Evolutionary conservation across 2,797 vertebrate genomes (phyloP), one percentile per base, ranked within the genome.

Genomic region (Poeciliopsis gracilis): DNA sequence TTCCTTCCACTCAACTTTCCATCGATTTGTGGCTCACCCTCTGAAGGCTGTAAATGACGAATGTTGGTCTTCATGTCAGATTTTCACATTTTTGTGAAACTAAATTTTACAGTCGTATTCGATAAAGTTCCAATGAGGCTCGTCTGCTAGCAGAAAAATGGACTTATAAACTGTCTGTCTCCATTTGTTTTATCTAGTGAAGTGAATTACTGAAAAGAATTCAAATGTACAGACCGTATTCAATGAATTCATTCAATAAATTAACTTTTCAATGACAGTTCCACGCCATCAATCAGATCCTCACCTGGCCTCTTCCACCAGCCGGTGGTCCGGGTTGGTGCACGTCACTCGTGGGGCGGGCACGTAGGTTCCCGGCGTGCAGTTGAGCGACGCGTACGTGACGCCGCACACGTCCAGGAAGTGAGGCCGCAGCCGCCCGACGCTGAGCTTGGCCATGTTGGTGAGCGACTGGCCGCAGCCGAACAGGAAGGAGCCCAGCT

Each of bases 341-440:
- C 95, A 96, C 49, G 18, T 87, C 75, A 94, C 91, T 0, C 83
- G 71, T 61, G 90, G 1, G 25, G 51, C 51, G 7, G 8, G 82
- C 2, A 95, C 76, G 5, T 95, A 87, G 11, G 88, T 94, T 53
- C 94, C 87, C 0, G 76, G 85, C 1, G 94, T 91, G 43, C 94
- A 95, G 90, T 94, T 89, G 13, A 95, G 91, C 0, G 85, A 92
- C 0, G 85, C 78, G 0, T 90, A 88, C 2, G 91, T 88, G 1
- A 96, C 92, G 0, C 84, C 91, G 2, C 95, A 96, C 63, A 91
- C 82, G 0, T 94, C 89, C 82, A 95, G 92, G 89, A 96, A 96
- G 90, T 95, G 89, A 9, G 94, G 95, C 3, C 91, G 89, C 77
- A 95, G 89, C 0, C 93, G 90, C 0, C 95, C 94, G 0, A 93